Conservation (phyloP, 2,113 vertebrate genomes). For the Stomatorhinus ivindoensis region DNA sequence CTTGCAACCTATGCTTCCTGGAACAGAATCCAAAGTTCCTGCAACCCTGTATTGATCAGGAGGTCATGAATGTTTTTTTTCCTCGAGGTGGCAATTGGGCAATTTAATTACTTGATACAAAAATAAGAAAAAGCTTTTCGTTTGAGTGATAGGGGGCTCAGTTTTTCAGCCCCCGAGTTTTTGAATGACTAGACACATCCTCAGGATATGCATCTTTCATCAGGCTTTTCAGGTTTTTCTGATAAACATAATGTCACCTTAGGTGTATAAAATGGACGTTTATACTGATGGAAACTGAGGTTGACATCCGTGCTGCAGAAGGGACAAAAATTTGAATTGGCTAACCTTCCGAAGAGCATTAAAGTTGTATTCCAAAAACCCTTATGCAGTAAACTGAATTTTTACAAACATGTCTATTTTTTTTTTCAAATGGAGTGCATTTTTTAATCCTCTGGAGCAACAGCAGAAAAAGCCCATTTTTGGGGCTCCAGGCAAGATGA, state of each 20-base stretch:
- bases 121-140: not conserved
- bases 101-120: not conserved
- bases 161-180: not conserved
- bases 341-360: not conserved
- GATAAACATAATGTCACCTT: not conserved
- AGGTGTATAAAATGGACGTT: not conserved
- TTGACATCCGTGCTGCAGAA: not conserved
- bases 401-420: not conserved
- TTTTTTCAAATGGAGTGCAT: not conserved
- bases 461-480: not conserved
- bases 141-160: not conserved
- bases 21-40: not conserved
- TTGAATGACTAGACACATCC: not conserved
- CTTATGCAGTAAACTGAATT: not conserved
- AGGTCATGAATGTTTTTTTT: not conserved
- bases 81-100: not conserved
- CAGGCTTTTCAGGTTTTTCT: too few species aligned
- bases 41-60: not conserved
- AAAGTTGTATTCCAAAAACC: not conserved
- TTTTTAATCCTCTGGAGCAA: not conserved
- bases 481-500: not conserved
- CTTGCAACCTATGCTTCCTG: not conserved
- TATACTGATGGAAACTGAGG: not conserved
- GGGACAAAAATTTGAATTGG: not conserved
- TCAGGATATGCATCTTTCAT: not conserved